Base-by-base conservation (phyloP, 2,888 invertebrate genomes). In the Bimastos eiseni region DNA sequence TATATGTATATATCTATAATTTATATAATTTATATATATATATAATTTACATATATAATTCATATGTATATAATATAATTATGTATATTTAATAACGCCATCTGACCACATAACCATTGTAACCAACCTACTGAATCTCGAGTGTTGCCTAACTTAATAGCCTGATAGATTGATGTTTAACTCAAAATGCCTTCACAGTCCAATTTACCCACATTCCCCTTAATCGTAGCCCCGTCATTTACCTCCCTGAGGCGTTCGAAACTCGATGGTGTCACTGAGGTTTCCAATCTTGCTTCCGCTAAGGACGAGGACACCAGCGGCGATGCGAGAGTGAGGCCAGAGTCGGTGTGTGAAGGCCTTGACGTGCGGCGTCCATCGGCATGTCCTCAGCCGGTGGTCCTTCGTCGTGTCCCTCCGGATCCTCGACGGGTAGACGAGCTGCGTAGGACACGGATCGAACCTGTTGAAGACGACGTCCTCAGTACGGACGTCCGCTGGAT, bases 191-290 rank as follows among this genome's bases (percentile, higher is more conserved):
- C 30, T 8, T n/a, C 70, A n/a, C 13, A 24, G 70, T 17, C 70
- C 70, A 11, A n/a, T n/a, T n/a, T 70, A 70, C 49, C 49, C 44
- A 21, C 41, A 41, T 17, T 13, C 41, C 41, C 13, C 41, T 13
- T 17, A 33, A 83, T 83, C 33, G 19, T 84, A 36, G 19, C 33
- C 84, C 44, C 24, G n/a, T n/a, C n/a, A 49, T 88, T 55, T 55
- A 91, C 91, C 91, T 93, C 94, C 95, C 92, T 95, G 94, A 13
- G 93, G 93, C 83, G 94, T 94, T 93, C 97, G 90, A 89, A 92
- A 92, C 33, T 86, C 36, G 83, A 99, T 96, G 0, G 96, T 96
- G 92, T 98, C 97, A 94, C 98, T 98, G n/a, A 91, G 90, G 38
- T 88, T 37, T 11, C 92, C 92, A 13, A 44, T 88, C 21, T 90